Base-by-base conservation (phyloP, 2,113 vertebrate genomes). In the Zosterops lateralis region DNA sequence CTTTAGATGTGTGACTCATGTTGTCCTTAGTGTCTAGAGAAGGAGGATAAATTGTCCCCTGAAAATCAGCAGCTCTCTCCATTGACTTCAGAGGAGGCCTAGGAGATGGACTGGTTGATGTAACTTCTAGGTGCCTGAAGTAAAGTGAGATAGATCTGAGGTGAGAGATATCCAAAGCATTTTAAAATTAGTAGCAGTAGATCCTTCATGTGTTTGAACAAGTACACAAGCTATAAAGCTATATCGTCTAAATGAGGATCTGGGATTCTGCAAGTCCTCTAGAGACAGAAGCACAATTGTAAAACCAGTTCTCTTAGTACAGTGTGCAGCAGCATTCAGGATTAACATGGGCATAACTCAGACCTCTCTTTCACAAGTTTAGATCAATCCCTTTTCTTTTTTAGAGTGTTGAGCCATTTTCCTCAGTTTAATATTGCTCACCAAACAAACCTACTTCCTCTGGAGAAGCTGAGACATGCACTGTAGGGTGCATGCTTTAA, bases 1-100 rank as follows among this genome's bases (percentile, higher is more conserved):
- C 91, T 96, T 95, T 71, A 87, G 42, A 86, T 89, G 40, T 40
- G 28, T 96, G 91, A 95, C 57, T 93, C 91, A 92, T 89, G 47
- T 58, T 86, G 60, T 86, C 73, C 71, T 74, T 54, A 84, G 34
- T 47, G 40, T 78, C 65, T 64, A 60, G 47, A 81, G 78, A 75
- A 91, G 65, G 31, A 78, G 65, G 32, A 92, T 84, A 78, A 84
- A 89, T 75, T 81, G 53, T 56, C 26, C 48, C 21, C 73, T 67
- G 26, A 92, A 93, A 79, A 89, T 54, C 10, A 10, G 61, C 47
- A 67, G 34, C 14, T 95, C 29, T 78, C 21, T 67, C n/a, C 65
- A 17, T 17, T 81, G 44, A 64, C 53, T 92, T 84, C 61, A 51
- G 48, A 91, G 38, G 32, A 87, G 84, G 57, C 47, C 60, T 74